A percentile compares a stretch with the other conserved stretches of the same genome.
Evolutionary conservation across 2,113 vertebrate genomes (phyloP).

Genomic region (Pseudorasbora parva): DNA sequence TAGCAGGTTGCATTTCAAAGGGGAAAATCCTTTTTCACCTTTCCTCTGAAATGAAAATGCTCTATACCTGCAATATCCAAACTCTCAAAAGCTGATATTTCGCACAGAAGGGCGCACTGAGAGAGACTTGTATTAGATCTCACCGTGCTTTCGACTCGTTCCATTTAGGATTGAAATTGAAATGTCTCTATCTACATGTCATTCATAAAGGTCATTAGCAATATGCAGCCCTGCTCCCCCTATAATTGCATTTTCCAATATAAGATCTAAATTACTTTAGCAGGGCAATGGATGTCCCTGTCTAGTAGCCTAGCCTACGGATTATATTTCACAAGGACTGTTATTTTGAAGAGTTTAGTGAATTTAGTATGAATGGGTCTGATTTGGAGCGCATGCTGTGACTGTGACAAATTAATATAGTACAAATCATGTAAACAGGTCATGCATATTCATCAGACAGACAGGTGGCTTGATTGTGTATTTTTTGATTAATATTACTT

Average conservation of each 20-base stretch:
- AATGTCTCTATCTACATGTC: conserved; percentile 7
- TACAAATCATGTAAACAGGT: conserved; percentile 42
- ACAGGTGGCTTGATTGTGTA: conserved; percentile 48
- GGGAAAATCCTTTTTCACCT: neutral
- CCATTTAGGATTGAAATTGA: conserved; percentile 10
- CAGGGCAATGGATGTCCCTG: neutral
- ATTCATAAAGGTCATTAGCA: conserved; percentile 13
- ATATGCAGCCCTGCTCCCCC: neutral
- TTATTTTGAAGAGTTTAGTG: conserved; percentile 5
- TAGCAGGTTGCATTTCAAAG: conserved; percentile 3
- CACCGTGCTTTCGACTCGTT: neutral
- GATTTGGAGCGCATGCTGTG: conserved; percentile 41
- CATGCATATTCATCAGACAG: conserved; percentile 52
- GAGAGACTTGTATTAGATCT: neutral
- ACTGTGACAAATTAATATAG: conserved; percentile 50
- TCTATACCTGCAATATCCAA: neutral
- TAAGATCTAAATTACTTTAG: conserved; percentile 11
- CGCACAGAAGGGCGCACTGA: neutral
- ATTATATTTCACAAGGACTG: neutral
- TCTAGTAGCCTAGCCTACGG: too few species aligned
- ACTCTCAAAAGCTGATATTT: conserved; percentile 7
- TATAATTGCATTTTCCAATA: conserved; percentile 7
- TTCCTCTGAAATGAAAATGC: neutral
- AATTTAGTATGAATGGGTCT: conserved; percentile 18
- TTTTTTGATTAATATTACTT: conserved; percentile 52